phyloP scores from a whole-genome alignment of 1,140 invertebrate genomes.

The Pristionchus pacificus region DNA sequence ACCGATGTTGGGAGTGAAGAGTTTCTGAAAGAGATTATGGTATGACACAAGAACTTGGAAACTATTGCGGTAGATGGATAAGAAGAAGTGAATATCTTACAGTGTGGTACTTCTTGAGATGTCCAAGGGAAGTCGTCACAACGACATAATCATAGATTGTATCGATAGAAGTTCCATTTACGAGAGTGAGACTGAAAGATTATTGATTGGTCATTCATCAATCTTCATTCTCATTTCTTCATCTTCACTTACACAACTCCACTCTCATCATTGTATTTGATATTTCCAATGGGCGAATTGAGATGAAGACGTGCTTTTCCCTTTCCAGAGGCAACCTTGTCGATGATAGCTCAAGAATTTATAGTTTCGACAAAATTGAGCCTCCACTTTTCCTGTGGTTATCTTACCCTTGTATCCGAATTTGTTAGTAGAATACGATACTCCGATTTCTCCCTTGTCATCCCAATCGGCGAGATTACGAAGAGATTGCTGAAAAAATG shows the following conservation, averaged over 20 bases:
- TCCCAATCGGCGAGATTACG: background rate
- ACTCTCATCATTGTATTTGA: background rate
- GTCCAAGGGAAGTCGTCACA: constrained; percentile 33
- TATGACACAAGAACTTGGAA: too few species aligned
- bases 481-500: constrained; percentile 1
- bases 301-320: constrained; percentile 11
- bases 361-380: background rate
- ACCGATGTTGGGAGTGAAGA: constrained; percentile 25
- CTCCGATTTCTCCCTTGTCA: background rate
- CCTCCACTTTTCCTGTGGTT: background rate
- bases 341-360: constrained; percentile 12
- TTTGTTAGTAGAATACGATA: background rate
- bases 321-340: constrained; percentile 13
- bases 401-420: background rate
- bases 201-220: background rate
- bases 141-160: constrained; percentile 34
- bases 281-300: constrained; percentile 22
- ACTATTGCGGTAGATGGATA: too few species aligned
- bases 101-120: constrained; percentile 34
- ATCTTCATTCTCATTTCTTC: background rate
- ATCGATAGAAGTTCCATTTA: constrained; percentile 1
- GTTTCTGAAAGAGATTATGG: too few species aligned
- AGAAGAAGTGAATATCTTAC: too few species aligned
- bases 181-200: background rate
- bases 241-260: background rate